These are phyloP conservation scores for Cepaea nemoralis DNA, from an alignment of 1,140 invertebrate genomes.

Conservation along the genomic window DNA sequence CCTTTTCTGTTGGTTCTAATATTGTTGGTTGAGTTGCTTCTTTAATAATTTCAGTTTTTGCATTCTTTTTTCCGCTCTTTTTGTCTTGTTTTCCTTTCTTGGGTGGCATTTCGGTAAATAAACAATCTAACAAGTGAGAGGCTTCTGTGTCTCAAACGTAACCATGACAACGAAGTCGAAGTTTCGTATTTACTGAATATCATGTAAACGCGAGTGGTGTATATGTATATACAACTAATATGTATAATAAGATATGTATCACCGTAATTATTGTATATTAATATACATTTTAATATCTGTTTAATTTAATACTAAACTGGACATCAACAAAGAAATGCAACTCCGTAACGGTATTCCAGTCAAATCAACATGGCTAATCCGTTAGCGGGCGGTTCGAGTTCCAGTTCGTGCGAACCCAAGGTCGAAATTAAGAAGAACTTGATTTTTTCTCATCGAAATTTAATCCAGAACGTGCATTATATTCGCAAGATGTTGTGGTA, in stretches of 20 bases:
- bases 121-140: background rate
- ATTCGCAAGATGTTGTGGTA: background rate
- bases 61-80: slow-evolving; percentile 60
- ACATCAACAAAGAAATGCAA: background rate
- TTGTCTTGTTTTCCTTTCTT: slow-evolving; percentile 64
- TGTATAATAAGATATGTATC: too few relatives aligned
- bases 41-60: slow-evolving; percentile 50
- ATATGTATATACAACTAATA: too few relatives aligned
- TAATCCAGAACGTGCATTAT: slow-evolving; percentile 27
- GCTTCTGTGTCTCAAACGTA: background rate
- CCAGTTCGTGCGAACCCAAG: background rate
- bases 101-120: slow-evolving; percentile 60
- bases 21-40: slow-evolving; percentile 51
- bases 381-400: background rate
- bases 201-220: too few relatives aligned
- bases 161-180: background rate
- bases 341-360: background rate
- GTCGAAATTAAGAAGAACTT: slow-evolving; percentile 4
- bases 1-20: slow-evolving; percentile 65
- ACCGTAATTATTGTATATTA: too few relatives aligned
- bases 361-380: slow-evolving; percentile 15
- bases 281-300: background rate
- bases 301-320: background rate
- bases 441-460: slow-evolving; percentile 37
- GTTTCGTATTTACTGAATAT: background rate